Conservation (phyloP, 1,140 invertebrate species). For the Agrypnia vestita region DNA sequence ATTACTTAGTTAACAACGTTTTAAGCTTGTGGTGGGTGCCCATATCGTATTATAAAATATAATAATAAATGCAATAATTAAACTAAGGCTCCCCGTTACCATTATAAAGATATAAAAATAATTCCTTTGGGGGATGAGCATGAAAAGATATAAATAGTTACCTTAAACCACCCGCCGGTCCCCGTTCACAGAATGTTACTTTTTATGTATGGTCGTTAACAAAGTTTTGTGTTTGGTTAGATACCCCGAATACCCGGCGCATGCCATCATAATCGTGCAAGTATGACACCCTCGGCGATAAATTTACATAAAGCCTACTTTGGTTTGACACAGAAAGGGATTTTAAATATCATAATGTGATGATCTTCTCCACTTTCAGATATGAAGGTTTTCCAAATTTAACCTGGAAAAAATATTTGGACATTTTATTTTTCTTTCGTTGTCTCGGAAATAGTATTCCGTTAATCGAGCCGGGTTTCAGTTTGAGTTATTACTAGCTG, state of each 20-base stretch:
- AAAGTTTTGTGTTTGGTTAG: slow-evolving; percentile 27
- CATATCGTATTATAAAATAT: no score
- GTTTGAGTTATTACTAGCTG: no score
- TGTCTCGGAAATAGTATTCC: no score
- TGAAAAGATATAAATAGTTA: slow-evolving; percentile 38
- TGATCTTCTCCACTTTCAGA: slow-evolving; percentile 2
- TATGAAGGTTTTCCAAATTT: not conserved
- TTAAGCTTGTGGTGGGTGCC: no score
- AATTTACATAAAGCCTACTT: slow-evolving; percentile 43
- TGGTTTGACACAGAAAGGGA: slow-evolving; percentile 17
- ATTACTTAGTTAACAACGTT: no score
- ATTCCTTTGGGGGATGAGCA: slow-evolving; percentile 15
- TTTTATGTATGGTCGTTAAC: slow-evolving; percentile 36
- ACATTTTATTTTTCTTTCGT: no score
- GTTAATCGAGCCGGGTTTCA: no score
- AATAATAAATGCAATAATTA: no score
- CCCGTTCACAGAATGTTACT: slow-evolving; percentile 10
- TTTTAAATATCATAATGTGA: slow-evolving; percentile 43
- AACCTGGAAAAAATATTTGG: no score
- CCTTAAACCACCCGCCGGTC: not conserved
- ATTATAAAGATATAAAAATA: slow-evolving; percentile 17
- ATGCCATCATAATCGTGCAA: slow-evolving; percentile 40
- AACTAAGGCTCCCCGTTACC: no score
- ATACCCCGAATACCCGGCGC: slow-evolving; percentile 24
- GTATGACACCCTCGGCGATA: slow-evolving; percentile 32